phyloP scores from a whole-genome alignment of 2,888 invertebrate genomes.

The Agonopterix alstromeriana region DNA sequence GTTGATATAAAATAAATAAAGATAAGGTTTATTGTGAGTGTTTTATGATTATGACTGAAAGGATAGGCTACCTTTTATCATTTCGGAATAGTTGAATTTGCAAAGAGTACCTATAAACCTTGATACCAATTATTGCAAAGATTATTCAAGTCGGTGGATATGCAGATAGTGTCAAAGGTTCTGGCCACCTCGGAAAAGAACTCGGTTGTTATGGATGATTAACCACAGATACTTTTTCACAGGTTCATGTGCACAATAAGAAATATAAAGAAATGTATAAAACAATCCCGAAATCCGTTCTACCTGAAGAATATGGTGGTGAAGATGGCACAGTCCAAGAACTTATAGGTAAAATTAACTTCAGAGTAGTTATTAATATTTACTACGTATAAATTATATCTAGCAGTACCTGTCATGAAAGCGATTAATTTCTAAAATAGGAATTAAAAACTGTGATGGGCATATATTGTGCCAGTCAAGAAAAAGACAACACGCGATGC shows the following conservation, averaged over 20 bases:
- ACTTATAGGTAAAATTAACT: slow-evolving; percentile 54
- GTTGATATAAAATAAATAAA: no score
- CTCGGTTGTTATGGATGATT: no score
- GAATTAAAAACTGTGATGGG: not conserved
- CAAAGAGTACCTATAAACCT: no score
- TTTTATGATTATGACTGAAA: no score
- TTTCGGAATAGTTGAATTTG: no score
- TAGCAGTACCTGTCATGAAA: not conserved
- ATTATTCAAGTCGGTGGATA: no score
- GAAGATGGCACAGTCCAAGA: slow-evolving; percentile 64
- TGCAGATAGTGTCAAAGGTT: no score
- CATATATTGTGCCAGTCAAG: not conserved
- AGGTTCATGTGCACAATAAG: slow-evolving; percentile 70
- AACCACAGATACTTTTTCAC: slow-evolving; percentile 19
- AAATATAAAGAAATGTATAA: slow-evolving; percentile 64
- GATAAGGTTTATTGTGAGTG: no score
- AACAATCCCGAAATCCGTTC: slow-evolving; percentile 59
- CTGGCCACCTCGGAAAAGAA: no score
- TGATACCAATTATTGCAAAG: no score
- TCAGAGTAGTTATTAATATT: not conserved
- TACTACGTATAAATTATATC: not conserved
- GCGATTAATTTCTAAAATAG: not conserved
- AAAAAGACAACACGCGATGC: no score
- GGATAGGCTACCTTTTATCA: no score
- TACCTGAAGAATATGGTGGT: slow-evolving; percentile 77